Percentiles rank a stretch among this genome's conserved stretches.
phyloP scores from a whole-genome alignment of 2,797 vertebrate genomes.

The Streptopelia turtur region DNA sequence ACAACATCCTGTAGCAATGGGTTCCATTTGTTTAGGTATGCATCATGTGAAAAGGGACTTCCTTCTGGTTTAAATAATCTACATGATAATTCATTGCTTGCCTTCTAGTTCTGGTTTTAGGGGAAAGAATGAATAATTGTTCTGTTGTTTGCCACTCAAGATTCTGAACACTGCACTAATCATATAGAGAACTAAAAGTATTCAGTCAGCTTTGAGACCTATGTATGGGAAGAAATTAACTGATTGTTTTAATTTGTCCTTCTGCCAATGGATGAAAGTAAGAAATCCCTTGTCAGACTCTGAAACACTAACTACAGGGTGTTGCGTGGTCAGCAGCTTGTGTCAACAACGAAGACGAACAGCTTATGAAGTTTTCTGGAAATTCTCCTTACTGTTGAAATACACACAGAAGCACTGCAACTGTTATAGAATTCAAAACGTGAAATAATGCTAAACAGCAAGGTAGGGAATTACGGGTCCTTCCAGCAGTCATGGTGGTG shows the following conservation, averaged over 20 bases:
- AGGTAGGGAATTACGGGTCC: neutral
- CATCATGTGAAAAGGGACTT: neutral
- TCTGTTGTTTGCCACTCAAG: neutral
- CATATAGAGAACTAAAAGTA: neutral
- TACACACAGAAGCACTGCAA: neutral
- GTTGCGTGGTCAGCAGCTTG: neutral
- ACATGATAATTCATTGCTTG: neutral
- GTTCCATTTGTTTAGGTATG: neutral
- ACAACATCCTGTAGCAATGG: neutral
- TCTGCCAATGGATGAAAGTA: neutral
- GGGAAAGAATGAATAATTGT: neutral
- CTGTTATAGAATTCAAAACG: neutral
- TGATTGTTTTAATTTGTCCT: neutral
- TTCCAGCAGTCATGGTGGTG: neutral
- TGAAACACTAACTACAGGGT: neutral
- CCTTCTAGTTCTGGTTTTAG: conserved; percentile 1
- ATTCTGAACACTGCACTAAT: neutral
- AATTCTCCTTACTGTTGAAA: neutral
- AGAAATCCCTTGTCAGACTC: neutral
- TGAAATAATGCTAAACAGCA: neutral
- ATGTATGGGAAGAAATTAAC: neutral
- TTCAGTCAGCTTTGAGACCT: neutral
- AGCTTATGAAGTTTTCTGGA: neutral
- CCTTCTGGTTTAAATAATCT: neutral
- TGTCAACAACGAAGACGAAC: neutral